Evolutionary conservation across 2,888 invertebrate species (phyloP), one percentile per base, ranked within the genome.

Genomic region (Atethmia centrago): DNA sequence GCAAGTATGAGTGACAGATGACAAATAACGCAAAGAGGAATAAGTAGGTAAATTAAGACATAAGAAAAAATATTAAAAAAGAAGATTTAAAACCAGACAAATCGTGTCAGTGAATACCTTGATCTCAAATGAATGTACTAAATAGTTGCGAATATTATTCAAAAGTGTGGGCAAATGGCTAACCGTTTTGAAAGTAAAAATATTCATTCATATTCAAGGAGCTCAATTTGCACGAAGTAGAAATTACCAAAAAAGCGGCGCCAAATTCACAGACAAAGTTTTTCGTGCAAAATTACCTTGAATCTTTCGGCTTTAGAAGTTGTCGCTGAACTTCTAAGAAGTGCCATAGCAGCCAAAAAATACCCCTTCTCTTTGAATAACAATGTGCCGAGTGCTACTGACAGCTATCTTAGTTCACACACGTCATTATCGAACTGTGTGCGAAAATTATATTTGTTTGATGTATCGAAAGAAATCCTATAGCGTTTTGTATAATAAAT

Each of bases 281-380:
- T 51, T 28, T 45, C 31, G 28, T 58, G 45, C 45, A 21, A 51
- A 36, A 59, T 59, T 76, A 67, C 58, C 55, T 77, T 45, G 69
- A 56, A 45, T 56, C 36, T 62, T 69, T 77, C 56, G 77, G 10
- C 77, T 77, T 70, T 70, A 25, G 3, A 70, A 70, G 70, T 51
- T 77, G 28, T 36, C 36, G 42, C 42, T 73, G 10, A 45, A 77
- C 70, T 70, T 70, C 77, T 51, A 62, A 53, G 40, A 42, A 62
- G 55, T 70, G 49, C 62, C 56, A 49, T 56, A 36, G n/a, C 42
- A 19, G 49, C 14, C 19, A n/a, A n/a, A n/a, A n/a, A n/a, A n/a
- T n/a, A n/a, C n/a, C n/a, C n/a, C 3, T 61, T 68, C 42, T 14
- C 42, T 68, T 59, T 62, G 55, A 70, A 77, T 70, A 42, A 49